Evolutionary conservation across 2,797 vertebrate genomes (phyloP).

Genomic region (Sebastes goodei): DNA sequence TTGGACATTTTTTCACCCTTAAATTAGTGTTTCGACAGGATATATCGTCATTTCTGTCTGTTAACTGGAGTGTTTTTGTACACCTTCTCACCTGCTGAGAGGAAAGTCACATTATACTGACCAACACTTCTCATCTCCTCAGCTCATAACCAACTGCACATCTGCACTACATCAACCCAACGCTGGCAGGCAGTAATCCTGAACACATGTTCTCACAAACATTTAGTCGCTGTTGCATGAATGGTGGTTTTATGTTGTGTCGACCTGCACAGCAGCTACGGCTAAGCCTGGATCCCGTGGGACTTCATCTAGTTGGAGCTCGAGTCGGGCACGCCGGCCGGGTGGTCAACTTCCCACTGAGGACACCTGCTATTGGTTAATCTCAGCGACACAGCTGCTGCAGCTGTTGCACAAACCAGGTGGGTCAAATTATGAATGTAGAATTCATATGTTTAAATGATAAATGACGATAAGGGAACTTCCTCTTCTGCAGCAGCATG

Average conservation of each 20-base stretch:
- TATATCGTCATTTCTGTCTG: not conserved
- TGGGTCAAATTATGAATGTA: not conserved
- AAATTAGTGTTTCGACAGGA: not conserved
- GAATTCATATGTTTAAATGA: not conserved
- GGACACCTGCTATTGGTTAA: slow-evolving; percentile 56
- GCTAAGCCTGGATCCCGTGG: slow-evolving; percentile 14
- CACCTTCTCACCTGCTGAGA: slow-evolving; percentile 6
- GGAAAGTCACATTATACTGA: not conserved
- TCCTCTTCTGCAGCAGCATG: not conserved
- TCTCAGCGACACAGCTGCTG: slow-evolving; percentile 42
- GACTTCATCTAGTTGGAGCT: slow-evolving; percentile 28
- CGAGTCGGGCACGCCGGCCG: not conserved
- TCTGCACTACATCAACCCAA: slow-evolving; percentile 10
- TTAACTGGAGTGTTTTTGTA: not conserved
- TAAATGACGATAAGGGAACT: not conserved
- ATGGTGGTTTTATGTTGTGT: not conserved
- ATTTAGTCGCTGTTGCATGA: not conserved
- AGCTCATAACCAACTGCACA: slow-evolving; percentile 14
- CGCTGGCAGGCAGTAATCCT: not conserved
- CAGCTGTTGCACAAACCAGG: slow-evolving; percentile 51
- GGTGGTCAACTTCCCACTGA: slow-evolving; percentile 57
- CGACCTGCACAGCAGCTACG: not conserved
- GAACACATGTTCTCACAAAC: slow-evolving; percentile 45
- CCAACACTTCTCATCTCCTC: not conserved
- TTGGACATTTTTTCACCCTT: not conserved